Base-by-base conservation (phyloP, 2,113 vertebrate species). In the Bufo gargarizans region DNA sequence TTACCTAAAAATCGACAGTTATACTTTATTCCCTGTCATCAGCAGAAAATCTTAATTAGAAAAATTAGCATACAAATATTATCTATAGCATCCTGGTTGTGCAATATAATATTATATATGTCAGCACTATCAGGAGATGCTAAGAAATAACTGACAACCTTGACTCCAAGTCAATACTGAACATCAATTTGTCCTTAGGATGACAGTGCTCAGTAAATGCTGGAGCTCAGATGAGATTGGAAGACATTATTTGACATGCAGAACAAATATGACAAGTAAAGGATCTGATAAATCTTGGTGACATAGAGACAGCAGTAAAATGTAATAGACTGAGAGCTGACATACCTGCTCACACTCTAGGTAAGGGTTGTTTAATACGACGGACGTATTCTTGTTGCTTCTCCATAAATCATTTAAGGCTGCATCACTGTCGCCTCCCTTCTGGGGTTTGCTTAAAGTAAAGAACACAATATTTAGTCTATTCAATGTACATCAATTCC, bases 321-420 rank as follows among this genome's bases (percentile, higher is more conserved):
- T n/a, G 13, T 67, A 49, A 63, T 14, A n/a, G 45, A 49, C 59
- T 65, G 47, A 69, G 19, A 4, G 43, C 47, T 83, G 69, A 43
- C 93, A 90, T 95, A 98, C 98, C 97, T 97, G 95, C 90, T 96
- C 95, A 0, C 90, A 92, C 89, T 96, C 95, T 0, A 95, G 93
- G 88, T 95, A 93, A 0, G 95, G 95, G 91, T 95, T 97, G 95
- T 96, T 97, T 86, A 95, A 92, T 89, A 94, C 92, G n/a, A 92
- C 88, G 0, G 96, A 94, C 83, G 77, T 77, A 0, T 92, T 94
- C 91, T 94, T 93, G 72, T 95, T 96, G 72, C 95, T 96, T 12
- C 87, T 95, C 94, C 95, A 96, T 67, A 95, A 92, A 89, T 97
- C 95, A 56, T 88, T 92, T 63, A 91, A 88, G 87, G 93, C 93